phyloP scores from a whole-genome alignment of 2,797 vertebrate genomes.

The Helarctos malayanus region DNA sequence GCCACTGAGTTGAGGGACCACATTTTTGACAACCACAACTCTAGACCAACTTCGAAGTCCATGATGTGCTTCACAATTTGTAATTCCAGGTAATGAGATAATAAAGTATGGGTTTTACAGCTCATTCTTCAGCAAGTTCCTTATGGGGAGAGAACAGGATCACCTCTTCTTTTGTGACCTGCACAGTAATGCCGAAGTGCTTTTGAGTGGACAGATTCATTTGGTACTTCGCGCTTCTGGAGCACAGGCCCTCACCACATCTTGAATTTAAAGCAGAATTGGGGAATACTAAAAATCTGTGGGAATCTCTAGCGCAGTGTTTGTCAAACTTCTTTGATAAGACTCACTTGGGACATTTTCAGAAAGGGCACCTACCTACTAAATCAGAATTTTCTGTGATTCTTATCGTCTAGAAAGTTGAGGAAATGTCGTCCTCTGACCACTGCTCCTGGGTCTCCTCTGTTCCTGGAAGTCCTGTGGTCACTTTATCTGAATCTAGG shows the following conservation, averaged over 20 bases:
- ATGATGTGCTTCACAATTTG: background rate
- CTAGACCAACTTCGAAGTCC: background rate
- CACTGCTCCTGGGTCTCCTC: background rate
- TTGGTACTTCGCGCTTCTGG: background rate
- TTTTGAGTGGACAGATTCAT: background rate
- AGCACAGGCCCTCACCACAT: background rate
- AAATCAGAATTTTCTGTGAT: background rate
- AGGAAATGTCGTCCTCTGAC: background rate
- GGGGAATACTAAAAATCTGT: conserved; percentile 9
- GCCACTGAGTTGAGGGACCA: background rate
- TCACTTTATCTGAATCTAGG: background rate
- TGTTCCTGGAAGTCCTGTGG: background rate
- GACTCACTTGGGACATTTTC: background rate
- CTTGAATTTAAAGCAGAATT: conserved; percentile 36
- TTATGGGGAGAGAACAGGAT: background rate
- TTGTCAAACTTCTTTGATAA: conserved; percentile 39
- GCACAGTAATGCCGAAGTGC: background rate
- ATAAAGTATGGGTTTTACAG: conserved; percentile 39
- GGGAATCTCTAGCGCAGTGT: background rate
- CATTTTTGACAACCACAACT: background rate
- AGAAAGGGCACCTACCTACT: background rate
- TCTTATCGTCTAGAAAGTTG: background rate
- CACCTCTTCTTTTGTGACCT: background rate
- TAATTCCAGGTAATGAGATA: background rate
- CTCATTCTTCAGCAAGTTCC: background rate